Evolutionary conservation across 2,888 invertebrate species (phyloP).

Genomic region (Peribatodes rhomboidaria): DNA sequence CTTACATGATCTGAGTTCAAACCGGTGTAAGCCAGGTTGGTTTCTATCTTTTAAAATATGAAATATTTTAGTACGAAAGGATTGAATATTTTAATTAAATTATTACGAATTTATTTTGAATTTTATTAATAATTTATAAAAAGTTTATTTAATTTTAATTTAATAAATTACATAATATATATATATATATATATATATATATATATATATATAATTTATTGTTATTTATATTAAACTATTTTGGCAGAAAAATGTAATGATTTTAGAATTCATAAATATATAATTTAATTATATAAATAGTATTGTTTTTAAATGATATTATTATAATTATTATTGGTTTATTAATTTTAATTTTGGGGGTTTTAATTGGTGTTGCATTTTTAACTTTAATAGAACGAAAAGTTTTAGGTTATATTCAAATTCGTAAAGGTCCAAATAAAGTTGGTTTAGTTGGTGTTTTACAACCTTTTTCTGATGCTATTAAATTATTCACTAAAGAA

Average conservation of each 20-base stretch:
- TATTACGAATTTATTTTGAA: conserved; percentile 70
- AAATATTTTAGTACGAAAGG: conserved; percentile 93
- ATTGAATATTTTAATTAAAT: conserved; percentile 87
- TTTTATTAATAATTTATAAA: conserved; percentile 56
- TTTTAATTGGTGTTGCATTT: conserved; percentile 89
- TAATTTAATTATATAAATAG: conserved; percentile 84
- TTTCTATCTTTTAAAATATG: conserved; percentile 90
- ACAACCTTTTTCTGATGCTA: conserved; percentile 91
- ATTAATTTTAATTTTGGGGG: conserved; percentile 86
- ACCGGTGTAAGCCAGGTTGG: conserved; percentile 95
- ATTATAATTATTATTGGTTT: conserved; percentile 71
- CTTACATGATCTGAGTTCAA: conserved; percentile 96
- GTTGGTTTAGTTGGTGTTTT: conserved; percentile 87
- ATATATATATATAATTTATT: not conserved
- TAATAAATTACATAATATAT: no score
- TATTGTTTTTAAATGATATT: conserved; percentile 81
- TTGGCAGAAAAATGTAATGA: conserved; percentile 90
- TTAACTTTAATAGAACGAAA: conserved; percentile 91
- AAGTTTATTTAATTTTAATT: conserved; percentile 16
- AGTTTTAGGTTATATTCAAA: conserved; percentile 90
- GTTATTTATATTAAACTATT: conserved; percentile 68
- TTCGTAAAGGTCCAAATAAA: conserved; percentile 92
- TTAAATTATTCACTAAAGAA: conserved; percentile 91
- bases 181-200: conserved; percentile 40
- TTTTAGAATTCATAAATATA: conserved; percentile 90